Evolutionary conservation across 2,797 vertebrate species (phyloP).

Genomic region (Anguilla pacifica): DNA sequence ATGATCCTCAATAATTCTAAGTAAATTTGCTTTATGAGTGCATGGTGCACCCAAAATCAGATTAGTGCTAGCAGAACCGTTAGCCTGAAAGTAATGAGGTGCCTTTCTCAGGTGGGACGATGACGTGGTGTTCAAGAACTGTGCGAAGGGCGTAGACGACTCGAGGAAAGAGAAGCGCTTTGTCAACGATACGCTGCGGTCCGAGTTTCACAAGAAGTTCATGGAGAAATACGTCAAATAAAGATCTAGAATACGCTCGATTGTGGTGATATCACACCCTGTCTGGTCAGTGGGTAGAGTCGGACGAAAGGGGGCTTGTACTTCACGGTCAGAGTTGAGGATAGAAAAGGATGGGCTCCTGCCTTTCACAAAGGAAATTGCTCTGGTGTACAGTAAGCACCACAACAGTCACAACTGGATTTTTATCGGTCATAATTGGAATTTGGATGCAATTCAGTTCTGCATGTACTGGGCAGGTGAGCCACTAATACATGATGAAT

Average conservation of each 20-base stretch:
- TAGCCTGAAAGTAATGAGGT: neutral
- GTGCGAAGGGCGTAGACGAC: conserved; percentile 95
- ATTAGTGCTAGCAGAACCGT: neutral
- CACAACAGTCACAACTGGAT: neutral
- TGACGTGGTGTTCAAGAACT: conserved; percentile 96
- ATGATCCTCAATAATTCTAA: neutral
- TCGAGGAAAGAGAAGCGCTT: conserved; percentile 95
- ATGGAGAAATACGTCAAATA: conserved; percentile 99
- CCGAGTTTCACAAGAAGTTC: conserved; percentile 99
- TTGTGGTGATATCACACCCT: neutral
- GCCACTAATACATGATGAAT: neutral
- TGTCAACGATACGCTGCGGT: conserved; percentile 93
- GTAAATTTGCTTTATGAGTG: neutral
- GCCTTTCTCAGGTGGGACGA: conserved; percentile 89
- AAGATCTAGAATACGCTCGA: conserved; percentile 25
- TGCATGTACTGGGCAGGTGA: neutral
- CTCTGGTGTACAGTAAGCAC: neutral
- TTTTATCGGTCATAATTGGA: neutral
- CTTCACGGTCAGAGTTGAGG: neutral
- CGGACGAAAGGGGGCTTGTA: neutral
- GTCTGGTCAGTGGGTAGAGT: neutral
- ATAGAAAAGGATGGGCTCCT: neutral
- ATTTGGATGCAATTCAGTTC: neutral
- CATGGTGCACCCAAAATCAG: neutral
- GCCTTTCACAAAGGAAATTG: neutral